Evolutionary conservation across 2,113 vertebrate genomes (phyloP).

Genomic region (Ictalurus punctatus): DNA sequence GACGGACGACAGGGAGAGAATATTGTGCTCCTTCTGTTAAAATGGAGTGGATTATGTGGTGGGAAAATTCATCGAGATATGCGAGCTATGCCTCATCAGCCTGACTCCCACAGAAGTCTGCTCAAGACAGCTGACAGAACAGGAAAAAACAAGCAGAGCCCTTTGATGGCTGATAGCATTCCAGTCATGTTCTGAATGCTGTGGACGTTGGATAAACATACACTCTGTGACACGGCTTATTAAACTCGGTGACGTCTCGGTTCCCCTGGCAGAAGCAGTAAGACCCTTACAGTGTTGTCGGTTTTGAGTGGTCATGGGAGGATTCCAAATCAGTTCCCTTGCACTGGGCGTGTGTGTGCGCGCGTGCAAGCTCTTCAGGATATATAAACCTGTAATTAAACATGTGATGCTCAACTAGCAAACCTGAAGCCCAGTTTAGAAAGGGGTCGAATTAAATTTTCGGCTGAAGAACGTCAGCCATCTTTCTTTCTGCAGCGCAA

Average conservation of each 20-base stretch:
- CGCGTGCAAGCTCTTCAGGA: background rate
- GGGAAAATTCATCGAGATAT: constrained; percentile 79
- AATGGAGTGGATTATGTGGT: constrained; percentile 64
- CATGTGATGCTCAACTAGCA: background rate
- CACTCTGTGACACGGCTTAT: constrained; percentile 55
- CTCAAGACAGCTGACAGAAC: constrained; percentile 68
- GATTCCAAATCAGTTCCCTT: background rate
- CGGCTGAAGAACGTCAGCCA: background rate
- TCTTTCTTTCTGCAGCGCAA: background rate
- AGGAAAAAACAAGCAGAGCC: constrained; percentile 71
- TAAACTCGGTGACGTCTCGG: constrained; percentile 60
- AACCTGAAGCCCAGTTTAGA: background rate
- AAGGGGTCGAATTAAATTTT: background rate
- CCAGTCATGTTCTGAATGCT: constrained; percentile 66
- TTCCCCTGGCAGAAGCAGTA: constrained; percentile 24
- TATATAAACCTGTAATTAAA: background rate
- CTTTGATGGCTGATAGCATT: constrained; percentile 70
- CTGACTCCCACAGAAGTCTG: constrained; percentile 63
- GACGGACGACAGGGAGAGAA: background rate
- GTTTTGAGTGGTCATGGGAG: constrained; percentile 37
- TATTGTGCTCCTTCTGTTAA: constrained; percentile 39
- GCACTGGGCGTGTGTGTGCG: background rate
- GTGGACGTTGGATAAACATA: constrained; percentile 67
- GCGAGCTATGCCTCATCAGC: constrained; percentile 67
- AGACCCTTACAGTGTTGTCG: constrained; percentile 26